Base-by-base conservation (phyloP, 2,888 invertebrate genomes). In the Ectemnius continuus region DNA sequence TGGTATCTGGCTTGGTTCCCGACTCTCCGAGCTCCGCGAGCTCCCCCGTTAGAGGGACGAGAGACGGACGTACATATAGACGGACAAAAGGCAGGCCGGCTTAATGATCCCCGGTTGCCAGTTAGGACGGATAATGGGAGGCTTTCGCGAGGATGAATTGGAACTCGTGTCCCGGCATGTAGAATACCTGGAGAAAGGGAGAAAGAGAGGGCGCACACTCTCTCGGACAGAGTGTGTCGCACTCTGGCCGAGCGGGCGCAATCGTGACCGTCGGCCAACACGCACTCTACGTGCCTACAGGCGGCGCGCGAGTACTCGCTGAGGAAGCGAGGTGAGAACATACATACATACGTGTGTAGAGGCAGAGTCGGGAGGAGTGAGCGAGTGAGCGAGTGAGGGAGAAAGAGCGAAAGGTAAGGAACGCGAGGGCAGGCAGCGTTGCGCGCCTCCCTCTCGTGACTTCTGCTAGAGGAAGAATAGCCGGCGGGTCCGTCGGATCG, bases 91-190 rank as follows among this genome's bases (percentile, higher is more conserved):
- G 70, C 63, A 75, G 65, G 75, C 74, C 69, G 79, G 75, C 80
- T 82, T 82, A 82, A 82, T 74, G 82, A 82, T 82, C 76, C 82
- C 69, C 78, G 80, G 78, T 78, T 76, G 71, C 76, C 82, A 73
- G 82, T 82, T 79, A 80, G 80, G 72, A 79, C 59, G 82, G 66
- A 80, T 82, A 82, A 82, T 82, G 75, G 76, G 73, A 74, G 82
- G 73, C 76, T 78, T 64, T 76, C 76, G 78, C 79, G 80, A 80
- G 75, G 80, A 82, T 82, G 80, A 82, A 82, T 82, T 71, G 82
- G 82, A 76, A 82, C 75, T 73, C 76, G 78, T 80, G 82, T 80
- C 80, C 72, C 70, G 72, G 73, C 73, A 61, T 71, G 81, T 75
- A 78, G 78, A 68, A 75, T 59, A 69, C 47, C 36, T 6, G 11